Evolutionary conservation across 2,113 vertebrate species (phyloP).

Genomic region (Athene cunicularia): DNA sequence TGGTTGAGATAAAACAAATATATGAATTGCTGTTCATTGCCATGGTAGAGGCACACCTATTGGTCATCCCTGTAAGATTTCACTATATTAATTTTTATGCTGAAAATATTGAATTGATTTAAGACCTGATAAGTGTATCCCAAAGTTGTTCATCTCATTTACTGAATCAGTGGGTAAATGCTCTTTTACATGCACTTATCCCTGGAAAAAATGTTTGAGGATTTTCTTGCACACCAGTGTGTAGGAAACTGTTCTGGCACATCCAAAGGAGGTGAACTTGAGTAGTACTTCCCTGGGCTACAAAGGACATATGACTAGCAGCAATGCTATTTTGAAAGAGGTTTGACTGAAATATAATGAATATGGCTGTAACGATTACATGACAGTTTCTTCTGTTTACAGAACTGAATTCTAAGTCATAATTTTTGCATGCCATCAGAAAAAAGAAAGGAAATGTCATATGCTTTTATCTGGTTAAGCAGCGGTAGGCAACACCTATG

Average conservation of each 20-base stretch:
- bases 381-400: neutral
- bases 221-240: neutral
- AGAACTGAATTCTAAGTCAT: neutral
- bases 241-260: neutral
- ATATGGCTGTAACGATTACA: neutral
- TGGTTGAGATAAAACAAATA: neutral
- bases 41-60: neutral
- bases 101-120: neutral
- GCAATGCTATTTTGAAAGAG: neutral
- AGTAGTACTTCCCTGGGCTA: neutral
- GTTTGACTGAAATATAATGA: neutral
- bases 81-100: neutral
- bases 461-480: neutral
- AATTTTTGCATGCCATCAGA: neutral
- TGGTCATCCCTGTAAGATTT: neutral
- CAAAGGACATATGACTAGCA: neutral
- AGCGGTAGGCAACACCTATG: rapidly evolving
- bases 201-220: neutral
- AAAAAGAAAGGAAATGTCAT: neutral
- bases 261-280: neutral
- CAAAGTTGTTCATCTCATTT: neutral
- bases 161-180: neutral
- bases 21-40: neutral
- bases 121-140: neutral
- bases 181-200: neutral